Base-by-base conservation (phyloP, 2,797 vertebrate genomes). In the Darevskia nairensis region DNA sequence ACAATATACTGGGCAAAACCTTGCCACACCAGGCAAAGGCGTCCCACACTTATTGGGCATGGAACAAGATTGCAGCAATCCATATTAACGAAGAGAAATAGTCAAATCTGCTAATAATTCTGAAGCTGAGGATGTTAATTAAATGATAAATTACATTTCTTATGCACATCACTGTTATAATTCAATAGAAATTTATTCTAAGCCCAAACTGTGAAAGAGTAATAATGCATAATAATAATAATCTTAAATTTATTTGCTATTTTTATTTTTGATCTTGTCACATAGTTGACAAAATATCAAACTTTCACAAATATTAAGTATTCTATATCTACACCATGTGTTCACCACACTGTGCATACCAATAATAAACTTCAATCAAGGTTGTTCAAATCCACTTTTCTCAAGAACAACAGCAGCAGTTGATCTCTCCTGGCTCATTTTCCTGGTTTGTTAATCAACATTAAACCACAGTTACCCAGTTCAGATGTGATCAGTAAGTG, bases 271-370 rank as follows among this genome's bases (percentile, higher is more conserved):
- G 61, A 71, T 80, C 61, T 64, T 64, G 61, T 64, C 21, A 64
- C 61, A 87, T 61, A 61, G 74, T 74, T 64, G 50, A 39, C 27
- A 64, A 81, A 82, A 27, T 74, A 82, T 25, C 69, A 87, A 46
- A 25, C 27, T 74, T 64, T n/a, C 27, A 64, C 59, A 64, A 82
- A 3, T 25, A 35, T 27, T 50, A 76, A 76, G 59, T 17, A 35
- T 55, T 80, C 4, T 71, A 29, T n/a, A 17, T 55, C 32, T 15
- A 35, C 61, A 23, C 50, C 50, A 55, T 55, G 50, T 55, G 50
- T 55, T 55, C 50, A 55, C 13, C 50, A 55, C 13, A 55, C 50
- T 55, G 50, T 23, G 61, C 17, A 23, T 19, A 23, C 61, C 21
- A 64, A 64, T 64, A 64, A 64, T 64, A 23, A 64, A 64, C 61